Evolutionary conservation across 1,140 invertebrate species (phyloP).

Genomic region (Nasonia longicornis): DNA sequence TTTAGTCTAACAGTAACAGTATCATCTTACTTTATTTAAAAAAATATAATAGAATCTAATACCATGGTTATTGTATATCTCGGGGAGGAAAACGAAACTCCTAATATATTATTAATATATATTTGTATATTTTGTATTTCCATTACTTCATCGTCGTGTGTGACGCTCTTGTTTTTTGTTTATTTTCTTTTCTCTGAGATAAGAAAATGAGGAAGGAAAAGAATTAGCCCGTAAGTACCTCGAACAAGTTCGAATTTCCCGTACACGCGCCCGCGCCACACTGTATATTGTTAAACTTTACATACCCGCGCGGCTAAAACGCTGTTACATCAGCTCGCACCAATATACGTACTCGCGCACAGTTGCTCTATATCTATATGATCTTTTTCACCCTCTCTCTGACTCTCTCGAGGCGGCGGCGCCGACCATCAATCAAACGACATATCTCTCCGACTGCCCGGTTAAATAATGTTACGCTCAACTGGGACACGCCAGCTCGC

Average conservation of each 20-base stretch:
- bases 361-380: background rate
- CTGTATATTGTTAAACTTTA: background rate
- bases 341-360: background rate
- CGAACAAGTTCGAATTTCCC: conserved; percentile 28
- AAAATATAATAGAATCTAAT: conserved; percentile 44
- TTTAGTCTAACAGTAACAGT: conserved; percentile 39
- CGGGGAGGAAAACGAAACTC: background rate
- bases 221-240: conserved; percentile 23
- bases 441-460: background rate
- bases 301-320: background rate
- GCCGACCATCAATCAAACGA: conserved; percentile 14
- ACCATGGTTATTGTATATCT: conserved; percentile 38
- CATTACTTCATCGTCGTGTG: background rate
- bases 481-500: background rate
- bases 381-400: background rate
- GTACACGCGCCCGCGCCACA: conserved; percentile 11
- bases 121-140: conserved; percentile 12
- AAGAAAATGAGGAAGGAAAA: background rate
- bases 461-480: conserved; percentile 19
- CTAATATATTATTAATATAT: background rate
- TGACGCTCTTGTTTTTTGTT: background rate
- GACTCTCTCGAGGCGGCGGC: background rate
- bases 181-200: background rate
- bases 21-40: conserved; percentile 32
- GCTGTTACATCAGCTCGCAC: background rate